These are phyloP conservation scores for Lordiphosa collinella DNA, from an alignment of 1,140 invertebrate genomes.

Conservation along the genomic window DNA sequence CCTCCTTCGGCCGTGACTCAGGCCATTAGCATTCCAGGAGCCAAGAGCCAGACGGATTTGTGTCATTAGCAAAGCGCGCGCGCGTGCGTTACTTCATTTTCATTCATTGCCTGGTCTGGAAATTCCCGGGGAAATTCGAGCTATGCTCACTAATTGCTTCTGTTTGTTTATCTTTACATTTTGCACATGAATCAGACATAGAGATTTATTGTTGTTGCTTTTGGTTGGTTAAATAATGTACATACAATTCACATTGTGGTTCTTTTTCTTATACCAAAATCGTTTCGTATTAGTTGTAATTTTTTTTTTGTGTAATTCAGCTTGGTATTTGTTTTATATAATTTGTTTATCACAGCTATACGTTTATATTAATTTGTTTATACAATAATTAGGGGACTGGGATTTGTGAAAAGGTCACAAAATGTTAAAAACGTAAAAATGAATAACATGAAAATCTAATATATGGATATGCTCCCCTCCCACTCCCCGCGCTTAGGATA, in stretches of 20 bases:
- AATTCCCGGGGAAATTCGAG: conserved; percentile 60
- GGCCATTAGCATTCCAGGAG: conserved; percentile 48
- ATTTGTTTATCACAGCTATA: conserved; percentile 75
- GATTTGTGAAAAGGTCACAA: conserved; percentile 7
- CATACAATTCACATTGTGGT: conserved; percentile 24
- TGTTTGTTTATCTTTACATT: conserved; percentile 22
- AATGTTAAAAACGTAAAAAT: conserved; percentile 11
- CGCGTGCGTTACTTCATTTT: conserved; percentile 28
- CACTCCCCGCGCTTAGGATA: conserved; percentile 85
- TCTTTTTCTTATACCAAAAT: conserved; percentile 23
- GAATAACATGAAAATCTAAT: conserved; percentile 35
- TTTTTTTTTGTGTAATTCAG: conserved; percentile 44
- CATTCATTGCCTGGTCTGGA: conserved; percentile 61
- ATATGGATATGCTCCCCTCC: conserved; percentile 30
- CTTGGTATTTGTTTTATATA: conserved; percentile 38
- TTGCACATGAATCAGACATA: conserved; percentile 70
- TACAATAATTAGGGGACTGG: no score
- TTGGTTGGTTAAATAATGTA: conserved; percentile 40
- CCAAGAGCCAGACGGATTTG: conserved; percentile 59
- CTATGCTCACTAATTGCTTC: conserved; percentile 58
- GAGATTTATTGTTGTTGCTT: conserved; percentile 68
- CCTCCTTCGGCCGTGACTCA: conserved; percentile 50
- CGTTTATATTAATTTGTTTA: conserved; percentile 52
- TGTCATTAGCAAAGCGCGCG: conserved; percentile 48
- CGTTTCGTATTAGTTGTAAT: conserved; percentile 17